Evolutionary conservation across 2,888 invertebrate genomes (phyloP).

Genomic region (Tenthredo notha): DNA sequence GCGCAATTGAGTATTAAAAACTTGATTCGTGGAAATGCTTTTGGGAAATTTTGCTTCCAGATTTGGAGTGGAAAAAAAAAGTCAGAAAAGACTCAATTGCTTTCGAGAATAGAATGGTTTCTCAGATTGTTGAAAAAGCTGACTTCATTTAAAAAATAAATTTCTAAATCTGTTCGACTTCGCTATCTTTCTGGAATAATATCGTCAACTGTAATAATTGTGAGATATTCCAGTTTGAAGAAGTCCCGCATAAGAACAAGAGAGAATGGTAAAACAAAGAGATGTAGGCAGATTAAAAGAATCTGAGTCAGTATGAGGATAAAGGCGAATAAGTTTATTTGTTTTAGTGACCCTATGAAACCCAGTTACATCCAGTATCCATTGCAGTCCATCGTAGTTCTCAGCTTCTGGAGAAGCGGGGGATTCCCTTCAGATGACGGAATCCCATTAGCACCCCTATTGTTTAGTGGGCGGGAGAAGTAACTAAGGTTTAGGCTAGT

Average conservation of each 20-base stretch:
- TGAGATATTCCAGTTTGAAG: neutral
- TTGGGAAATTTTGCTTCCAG: neutral
- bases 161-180: neutral
- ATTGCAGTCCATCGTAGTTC: neutral
- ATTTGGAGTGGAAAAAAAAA: neutral
- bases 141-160: neutral
- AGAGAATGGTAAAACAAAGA: neutral
- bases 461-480: conserved; percentile 44
- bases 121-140: neutral
- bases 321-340: neutral
- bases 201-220: neutral
- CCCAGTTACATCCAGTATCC: neutral
- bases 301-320: neutral
- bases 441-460: conserved; percentile 50
- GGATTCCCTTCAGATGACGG: conserved; percentile 45
- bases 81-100: neutral
- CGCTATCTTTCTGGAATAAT: neutral
- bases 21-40: neutral
- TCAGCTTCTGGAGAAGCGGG: neutral
- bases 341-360: conserved; percentile 6
- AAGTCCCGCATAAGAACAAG: neutral
- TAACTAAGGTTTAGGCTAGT: conserved; percentile 43
- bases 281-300: neutral
- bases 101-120: neutral
- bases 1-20: neutral